phyloP scores from a whole-genome alignment of 2,113 vertebrate species.

The Anolis sagrei region DNA sequence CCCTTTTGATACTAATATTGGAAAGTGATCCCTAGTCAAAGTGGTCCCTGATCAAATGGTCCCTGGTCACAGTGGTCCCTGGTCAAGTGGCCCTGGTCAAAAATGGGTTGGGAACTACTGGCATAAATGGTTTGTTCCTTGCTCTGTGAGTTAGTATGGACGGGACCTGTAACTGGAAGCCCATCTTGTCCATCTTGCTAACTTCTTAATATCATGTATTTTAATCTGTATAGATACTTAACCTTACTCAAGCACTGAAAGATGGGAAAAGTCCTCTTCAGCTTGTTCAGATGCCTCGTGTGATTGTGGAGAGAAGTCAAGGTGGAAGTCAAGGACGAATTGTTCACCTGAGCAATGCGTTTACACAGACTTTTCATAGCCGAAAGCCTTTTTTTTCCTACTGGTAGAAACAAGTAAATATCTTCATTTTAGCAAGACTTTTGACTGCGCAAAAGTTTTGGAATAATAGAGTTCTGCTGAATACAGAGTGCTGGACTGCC shows the following conservation, averaged over 20 bases:
- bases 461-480: conserved; percentile 64
- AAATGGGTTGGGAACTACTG: too few relatives aligned
- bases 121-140: not conserved
- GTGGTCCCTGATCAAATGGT: too few relatives aligned
- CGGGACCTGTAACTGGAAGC: not conserved
- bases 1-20: too few relatives aligned
- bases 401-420: conserved; percentile 80
- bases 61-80: too few relatives aligned
- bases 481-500: conserved; percentile 59
- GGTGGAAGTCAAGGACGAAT: conserved; percentile 88
- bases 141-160: not conserved
- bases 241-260: conserved; percentile 92
- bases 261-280: conserved; percentile 92
- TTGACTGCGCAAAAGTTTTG: conserved; percentile 55
- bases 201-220: conserved; percentile 7
- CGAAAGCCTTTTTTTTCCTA: conserved; percentile 96
- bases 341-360: conserved; percentile 86
- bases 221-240: conserved; percentile 85
- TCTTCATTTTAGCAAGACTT: conserved; percentile 41
- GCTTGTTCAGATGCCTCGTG: conserved; percentile 96
- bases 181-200: not conserved
- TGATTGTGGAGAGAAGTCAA: conserved; percentile 91
- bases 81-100: too few relatives aligned
- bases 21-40: too few relatives aligned
- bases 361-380: conserved; percentile 96